Evolutionary conservation across 1,140 invertebrate species (phyloP), one percentile per base, ranked within the genome.

Genomic region (Anoplolepis gracilipes): DNA sequence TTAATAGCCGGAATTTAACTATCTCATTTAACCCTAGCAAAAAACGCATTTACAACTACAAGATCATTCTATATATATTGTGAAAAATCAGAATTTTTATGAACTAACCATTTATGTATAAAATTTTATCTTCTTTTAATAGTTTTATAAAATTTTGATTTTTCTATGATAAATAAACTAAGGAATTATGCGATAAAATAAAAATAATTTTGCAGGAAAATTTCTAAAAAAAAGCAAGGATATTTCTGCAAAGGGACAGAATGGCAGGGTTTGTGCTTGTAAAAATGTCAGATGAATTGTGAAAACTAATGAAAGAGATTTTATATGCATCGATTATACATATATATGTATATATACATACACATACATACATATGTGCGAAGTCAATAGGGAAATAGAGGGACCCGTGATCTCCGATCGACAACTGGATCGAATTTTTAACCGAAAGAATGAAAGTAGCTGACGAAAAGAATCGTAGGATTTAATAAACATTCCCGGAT

Each of bases 401-500:
- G 46, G 28, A 49, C 39, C 39, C 7, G 42, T 61, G 55, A 72
- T 33, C 4, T 49, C 19, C 53, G 49, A 72, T 82, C 78, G 78
- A 82, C 78, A 73, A 82, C 36, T 65, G 36, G 42, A 65, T 59
- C 53, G 25, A 82, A 82, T 36, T 82, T 82, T 82, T 82, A 82
- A 82, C 78, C 67, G 36, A 53, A 73, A 72, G 70, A 82, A 82
- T 82, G 67, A 73, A 73, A 82, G 53, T 53, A 72, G 72, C 78
- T 73, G 78, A 72, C 61, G 69, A 69, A 88, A 88, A 88, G 87
- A 88, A 89, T 88, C 87, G 87, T 88, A 88, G 87, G 87, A 88
- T 89, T 89, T 89, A 89, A 89, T 89, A 89, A 89, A 89, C 87
- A 89, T 89, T 89, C 87, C 87, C 87, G 87, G 82, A 61, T 89